Base-by-base conservation (phyloP, 2,113 vertebrate genomes). In the Oryzias melastigma region DNA sequence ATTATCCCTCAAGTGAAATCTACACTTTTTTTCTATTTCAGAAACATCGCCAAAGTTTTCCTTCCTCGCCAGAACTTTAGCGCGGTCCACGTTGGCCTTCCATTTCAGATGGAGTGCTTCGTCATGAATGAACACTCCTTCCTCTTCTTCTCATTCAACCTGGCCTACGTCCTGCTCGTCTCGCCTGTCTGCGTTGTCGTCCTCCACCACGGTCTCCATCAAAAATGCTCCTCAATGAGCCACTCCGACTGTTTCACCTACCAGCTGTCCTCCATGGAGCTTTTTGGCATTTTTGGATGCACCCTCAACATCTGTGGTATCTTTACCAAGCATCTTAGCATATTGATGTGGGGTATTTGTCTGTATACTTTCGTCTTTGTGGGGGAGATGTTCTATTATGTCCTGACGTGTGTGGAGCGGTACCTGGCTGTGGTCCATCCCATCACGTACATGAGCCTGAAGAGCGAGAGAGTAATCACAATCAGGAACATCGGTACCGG, bases 391-490 rank as follows among this genome's bases (percentile, higher is more conserved):
- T 43, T 44, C 18, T 57, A 57, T 55, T 46, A 70, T 0, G 19
- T 70, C 2, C 48, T 70, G 40, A 56, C 58, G 4, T 57, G 40
- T 43, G 40, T 70, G 52, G 46, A 70, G 58, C 16, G 14, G 35
- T 70, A 70, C 52, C 13, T 70, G 58, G 58, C 58, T 20, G 41
- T 70, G 1, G 40, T 54, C 44, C 58, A 62, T 57, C 19, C 67
- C 0, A 12, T 62, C 40, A 45, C 10, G 0, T 57, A 44, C 45
- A 41, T 29, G 52, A 10, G 29, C 14, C 25, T 56, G 52, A 70
- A 27, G 24, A 56, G 17, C 18, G 4, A 56, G 20, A 62, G 18
- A 45, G 51, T 51, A 18, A 13, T 69, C 22, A n/a, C 12, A 14
- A 55, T 55, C 45, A 62, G 66, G 49, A 62, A 50, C 22, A 0